Percentiles rank a stretch among this genome's conserved stretches.
These are phyloP conservation scores for Stomorhina lunata DNA, from an alignment of 2,888 invertebrate species.

Conservation along the genomic window DNA sequence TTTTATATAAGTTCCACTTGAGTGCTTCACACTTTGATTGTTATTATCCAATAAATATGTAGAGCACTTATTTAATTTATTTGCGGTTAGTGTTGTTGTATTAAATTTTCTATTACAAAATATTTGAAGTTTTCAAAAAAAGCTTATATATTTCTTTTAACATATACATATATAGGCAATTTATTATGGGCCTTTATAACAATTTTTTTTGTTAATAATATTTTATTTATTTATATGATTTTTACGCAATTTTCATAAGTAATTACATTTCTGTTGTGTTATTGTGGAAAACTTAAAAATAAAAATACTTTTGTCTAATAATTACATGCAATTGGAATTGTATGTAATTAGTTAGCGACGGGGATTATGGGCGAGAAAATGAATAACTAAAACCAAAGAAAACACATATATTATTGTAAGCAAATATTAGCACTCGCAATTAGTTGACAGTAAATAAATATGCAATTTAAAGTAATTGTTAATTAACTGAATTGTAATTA, in stretches of 20 bases:
- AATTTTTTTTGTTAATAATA: neutral
- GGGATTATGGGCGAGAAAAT: too few species aligned
- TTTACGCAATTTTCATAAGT: constrained; percentile 51
- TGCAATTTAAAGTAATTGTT: too few species aligned
- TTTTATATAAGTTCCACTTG: neutral
- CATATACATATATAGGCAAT: neutral
- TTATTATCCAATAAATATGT: neutral
- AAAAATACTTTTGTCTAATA: neutral
- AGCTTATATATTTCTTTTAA: neutral
- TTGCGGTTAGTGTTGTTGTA: too few species aligned
- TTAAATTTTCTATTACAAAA: neutral
- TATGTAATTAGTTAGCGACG: neutral
- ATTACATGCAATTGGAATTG: constrained; percentile 45
- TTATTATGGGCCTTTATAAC: too few species aligned
- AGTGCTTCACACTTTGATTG: neutral
- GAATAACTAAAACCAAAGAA: neutral
- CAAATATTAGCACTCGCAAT: neutral
- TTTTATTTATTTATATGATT: constrained; percentile 16
- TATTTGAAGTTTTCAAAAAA: neutral
- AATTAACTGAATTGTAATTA: too few species aligned
- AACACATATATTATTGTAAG: neutral
- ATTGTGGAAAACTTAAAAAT: too few species aligned
- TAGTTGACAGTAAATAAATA: neutral
- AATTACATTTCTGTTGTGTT: constrained; percentile 30
- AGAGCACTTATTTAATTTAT: neutral